These are phyloP conservation scores for Crocuta crocuta DNA, from an alignment of 2,113 vertebrate genomes.

Conservation along the genomic window DNA sequence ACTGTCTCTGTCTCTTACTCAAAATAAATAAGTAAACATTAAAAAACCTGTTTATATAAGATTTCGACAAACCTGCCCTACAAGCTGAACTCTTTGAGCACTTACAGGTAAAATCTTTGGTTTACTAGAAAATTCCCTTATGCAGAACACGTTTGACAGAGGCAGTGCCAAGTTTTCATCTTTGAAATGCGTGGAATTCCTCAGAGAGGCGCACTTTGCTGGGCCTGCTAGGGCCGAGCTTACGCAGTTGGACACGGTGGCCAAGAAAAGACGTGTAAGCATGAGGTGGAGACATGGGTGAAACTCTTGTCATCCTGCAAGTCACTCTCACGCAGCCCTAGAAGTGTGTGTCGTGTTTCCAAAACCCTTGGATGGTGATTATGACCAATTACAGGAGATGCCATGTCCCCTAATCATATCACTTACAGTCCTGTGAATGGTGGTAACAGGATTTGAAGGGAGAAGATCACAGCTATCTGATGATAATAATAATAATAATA, in stretches of 20 bases:
- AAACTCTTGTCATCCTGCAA: constrained; percentile 70
- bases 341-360: constrained; percentile 83
- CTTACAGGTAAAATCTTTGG: neutral
- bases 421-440: constrained; percentile 83
- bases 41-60: neutral
- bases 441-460: constrained; percentile 87
- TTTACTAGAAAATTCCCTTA: neutral
- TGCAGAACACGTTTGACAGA: neutral
- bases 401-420: constrained; percentile 88
- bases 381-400: constrained; percentile 86
- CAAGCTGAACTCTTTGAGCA: neutral
- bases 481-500: constrained; percentile 68
- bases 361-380: constrained; percentile 85
- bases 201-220: accelerated
- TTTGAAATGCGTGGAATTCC: constrained; percentile 13
- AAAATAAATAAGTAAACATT: no score
- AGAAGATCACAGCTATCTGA: constrained; percentile 87
- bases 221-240: neutral
- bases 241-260: neutral
- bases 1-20: no score
- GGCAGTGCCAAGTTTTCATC: neutral
- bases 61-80: neutral
- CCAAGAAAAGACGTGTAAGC: constrained; percentile 74
- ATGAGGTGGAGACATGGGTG: neutral
- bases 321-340: constrained; percentile 78